phyloP scores from a whole-genome alignment of 2,888 invertebrate species.

The Dryococelus australis region DNA sequence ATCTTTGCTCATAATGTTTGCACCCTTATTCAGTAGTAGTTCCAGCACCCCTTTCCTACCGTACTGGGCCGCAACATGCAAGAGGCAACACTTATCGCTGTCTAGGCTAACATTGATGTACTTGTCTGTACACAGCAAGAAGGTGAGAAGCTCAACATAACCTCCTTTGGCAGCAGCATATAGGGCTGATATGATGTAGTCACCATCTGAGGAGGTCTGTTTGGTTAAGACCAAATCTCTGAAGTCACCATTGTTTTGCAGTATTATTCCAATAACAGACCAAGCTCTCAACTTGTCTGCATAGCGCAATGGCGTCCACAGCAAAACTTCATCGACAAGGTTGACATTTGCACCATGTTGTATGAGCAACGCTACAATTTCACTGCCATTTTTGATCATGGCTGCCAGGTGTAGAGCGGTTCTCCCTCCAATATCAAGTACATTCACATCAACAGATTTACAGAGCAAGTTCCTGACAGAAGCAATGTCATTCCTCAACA shows the following conservation, averaged over 20 bases:
- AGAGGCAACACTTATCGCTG: background rate
- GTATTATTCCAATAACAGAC: conserved; percentile 20
- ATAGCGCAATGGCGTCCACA: conserved; percentile 33
- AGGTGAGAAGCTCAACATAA: background rate
- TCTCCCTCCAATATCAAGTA: conserved; percentile 30
- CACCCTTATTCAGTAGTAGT: conserved; percentile 17
- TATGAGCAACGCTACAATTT: conserved; percentile 26
- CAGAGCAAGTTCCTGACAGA: background rate
- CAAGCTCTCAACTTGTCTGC: conserved; percentile 35
- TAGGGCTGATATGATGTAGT: conserved; percentile 13
- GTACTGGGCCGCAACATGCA: conserved; percentile 23
- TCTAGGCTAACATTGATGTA: background rate
- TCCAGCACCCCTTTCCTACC: conserved; percentile 5
- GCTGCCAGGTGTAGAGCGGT: conserved; percentile 32
- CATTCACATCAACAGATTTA: background rate
- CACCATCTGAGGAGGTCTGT: conserved; percentile 21
- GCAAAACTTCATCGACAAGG: conserved; percentile 33
- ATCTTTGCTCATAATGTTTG: conserved; percentile 20
- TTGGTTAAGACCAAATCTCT: background rate
- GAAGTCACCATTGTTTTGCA: conserved; percentile 12
- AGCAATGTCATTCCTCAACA: conserved; percentile 23
- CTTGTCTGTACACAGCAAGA: background rate
- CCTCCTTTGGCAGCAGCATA: conserved; percentile 23
- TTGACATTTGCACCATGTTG: conserved; percentile 13
- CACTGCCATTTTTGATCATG: conserved; percentile 22